Percentiles rank a stretch among this genome's conserved stretches.
phyloP scores from a whole-genome alignment of 2,888 invertebrate species.

The Tipula confusa region DNA sequence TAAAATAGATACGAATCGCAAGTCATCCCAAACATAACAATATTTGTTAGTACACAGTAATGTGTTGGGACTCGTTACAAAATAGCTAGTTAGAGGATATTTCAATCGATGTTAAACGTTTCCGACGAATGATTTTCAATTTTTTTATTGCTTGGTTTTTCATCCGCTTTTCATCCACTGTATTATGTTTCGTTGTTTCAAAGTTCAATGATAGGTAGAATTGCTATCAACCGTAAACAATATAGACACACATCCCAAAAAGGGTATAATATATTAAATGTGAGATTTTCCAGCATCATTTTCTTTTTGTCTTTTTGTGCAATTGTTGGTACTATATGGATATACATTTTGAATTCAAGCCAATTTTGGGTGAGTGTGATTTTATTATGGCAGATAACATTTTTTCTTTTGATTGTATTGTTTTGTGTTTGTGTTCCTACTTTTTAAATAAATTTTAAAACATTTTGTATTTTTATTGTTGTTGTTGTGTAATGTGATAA shows the following conservation, averaged over 20 bases:
- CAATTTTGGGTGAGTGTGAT: not conserved
- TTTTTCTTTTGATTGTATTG: not conserved
- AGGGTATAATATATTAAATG: not conserved
- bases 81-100: not conserved
- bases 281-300: not conserved
- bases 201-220: not conserved
- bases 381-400: conserved; percentile 20
- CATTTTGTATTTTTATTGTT: not conserved
- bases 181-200: not conserved
- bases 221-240: conserved; percentile 3
- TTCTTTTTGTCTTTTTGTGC: not conserved
- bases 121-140: not conserved
- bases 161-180: not conserved
- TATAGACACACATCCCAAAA: not conserved
- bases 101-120: not conserved
- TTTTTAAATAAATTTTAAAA: conserved; percentile 1
- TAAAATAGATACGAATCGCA: too few relatives aligned
- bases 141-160: not conserved
- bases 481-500: not conserved
- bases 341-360: not conserved
- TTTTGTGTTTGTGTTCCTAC: not conserved
- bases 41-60: not conserved
- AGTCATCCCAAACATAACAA: not conserved
- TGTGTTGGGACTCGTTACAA: not conserved
- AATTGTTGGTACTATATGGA: not conserved